A percentile compares a stretch with the other conserved stretches of the same genome.
phyloP scores from a whole-genome alignment of 2,113 vertebrate species.

The Poeciliopsis occidentalis region DNA sequence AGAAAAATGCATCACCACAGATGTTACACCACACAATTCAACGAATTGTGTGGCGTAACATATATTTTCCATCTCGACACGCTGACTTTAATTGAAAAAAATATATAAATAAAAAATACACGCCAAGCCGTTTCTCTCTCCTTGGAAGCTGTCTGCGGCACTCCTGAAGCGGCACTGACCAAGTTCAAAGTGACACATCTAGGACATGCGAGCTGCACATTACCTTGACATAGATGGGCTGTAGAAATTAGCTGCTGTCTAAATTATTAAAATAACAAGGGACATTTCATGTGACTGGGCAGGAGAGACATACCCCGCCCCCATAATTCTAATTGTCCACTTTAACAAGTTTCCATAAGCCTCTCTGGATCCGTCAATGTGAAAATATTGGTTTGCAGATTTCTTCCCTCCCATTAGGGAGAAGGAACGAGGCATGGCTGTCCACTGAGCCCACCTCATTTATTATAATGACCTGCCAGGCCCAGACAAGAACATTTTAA shows the following conservation, averaged over 20 bases:
- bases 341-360: constrained; percentile 92
- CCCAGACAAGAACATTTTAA: constrained; percentile 96
- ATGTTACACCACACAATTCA: constrained; percentile 11
- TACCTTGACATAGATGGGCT: constrained; percentile 94
- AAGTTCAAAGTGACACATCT: constrained; percentile 94
- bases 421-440: constrained; percentile 79
- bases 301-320: constrained; percentile 80
- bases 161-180: constrained; percentile 72
- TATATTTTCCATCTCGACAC: constrained; percentile 22
- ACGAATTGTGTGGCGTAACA: neutral
- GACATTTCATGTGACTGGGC: constrained; percentile 94
- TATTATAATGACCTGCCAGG: constrained; percentile 99
- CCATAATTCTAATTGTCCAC: constrained; percentile 91
- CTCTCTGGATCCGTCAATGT: constrained; percentile 90
- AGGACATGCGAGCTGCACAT: constrained; percentile 90
- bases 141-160: constrained; percentile 46
- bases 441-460: constrained; percentile 90
- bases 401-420: constrained; percentile 89
- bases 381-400: constrained; percentile 84
- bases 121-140: constrained; percentile 6
- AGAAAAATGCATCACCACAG: constrained; percentile 7
- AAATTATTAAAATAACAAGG: constrained; percentile 99
- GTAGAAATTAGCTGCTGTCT: constrained; percentile 92
- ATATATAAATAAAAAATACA: too few relatives aligned
- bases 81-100: constrained; percentile 62